Conservation (phyloP, 2,888 invertebrate genomes). For the Boloria selene region DNA sequence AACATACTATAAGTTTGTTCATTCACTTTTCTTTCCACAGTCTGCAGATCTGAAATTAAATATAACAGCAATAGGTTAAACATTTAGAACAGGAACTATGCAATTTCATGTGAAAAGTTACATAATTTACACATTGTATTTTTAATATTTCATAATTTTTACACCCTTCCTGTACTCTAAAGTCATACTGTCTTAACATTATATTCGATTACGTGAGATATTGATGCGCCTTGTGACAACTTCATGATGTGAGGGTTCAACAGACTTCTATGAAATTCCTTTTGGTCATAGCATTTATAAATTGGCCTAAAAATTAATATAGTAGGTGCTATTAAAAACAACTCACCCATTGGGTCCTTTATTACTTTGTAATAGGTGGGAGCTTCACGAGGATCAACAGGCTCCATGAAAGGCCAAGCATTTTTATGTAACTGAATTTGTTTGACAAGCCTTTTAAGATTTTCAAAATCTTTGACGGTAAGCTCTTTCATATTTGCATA, state of each 20-base stretch:
- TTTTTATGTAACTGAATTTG: slow-evolving; percentile 96
- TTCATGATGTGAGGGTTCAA: no score
- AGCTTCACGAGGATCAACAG: slow-evolving; percentile 97
- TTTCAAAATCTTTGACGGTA: slow-evolving; percentile 89
- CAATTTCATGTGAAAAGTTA: neutral
- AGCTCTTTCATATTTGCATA: slow-evolving; percentile 95
- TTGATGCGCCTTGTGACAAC: no score
- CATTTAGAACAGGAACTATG: neutral
- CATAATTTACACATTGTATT: neutral
- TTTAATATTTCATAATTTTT: no score
- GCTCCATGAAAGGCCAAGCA: slow-evolving; percentile 99
- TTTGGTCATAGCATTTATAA: no score
- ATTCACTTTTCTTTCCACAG: slow-evolving; percentile 93
- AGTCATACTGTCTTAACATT: no score
- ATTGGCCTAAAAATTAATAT: no score
- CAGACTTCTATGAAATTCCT: no score
- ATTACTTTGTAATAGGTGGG: slow-evolving; percentile 98
- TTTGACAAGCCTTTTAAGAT: slow-evolving; percentile 92
- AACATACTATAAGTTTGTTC: slow-evolving; percentile 92
- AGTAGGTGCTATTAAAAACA: slow-evolving; percentile 4
- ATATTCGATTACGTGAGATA: no score
- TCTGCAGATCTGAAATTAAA: slow-evolving; percentile 90
- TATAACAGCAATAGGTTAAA: neutral
- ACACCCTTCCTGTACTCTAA: no score
- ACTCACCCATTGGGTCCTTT: slow-evolving; percentile 97